These are phyloP conservation scores for Zeuzera pyrina DNA, from an alignment of 2,888 invertebrate species.

Conservation along the genomic window DNA sequence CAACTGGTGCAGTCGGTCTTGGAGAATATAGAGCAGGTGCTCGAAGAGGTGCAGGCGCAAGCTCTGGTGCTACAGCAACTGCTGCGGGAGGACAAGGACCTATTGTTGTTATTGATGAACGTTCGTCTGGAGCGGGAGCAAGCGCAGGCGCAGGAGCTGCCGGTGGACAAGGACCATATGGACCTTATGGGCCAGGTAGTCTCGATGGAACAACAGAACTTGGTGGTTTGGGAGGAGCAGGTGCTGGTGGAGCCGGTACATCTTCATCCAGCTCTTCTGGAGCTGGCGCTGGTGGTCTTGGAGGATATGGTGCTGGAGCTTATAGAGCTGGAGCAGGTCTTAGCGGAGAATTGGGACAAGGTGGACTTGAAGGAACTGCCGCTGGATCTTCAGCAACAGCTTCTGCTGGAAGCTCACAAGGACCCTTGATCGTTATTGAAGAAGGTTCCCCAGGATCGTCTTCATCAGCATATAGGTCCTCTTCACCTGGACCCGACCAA, in stretches of 20 bases:
- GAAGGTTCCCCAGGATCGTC: neutral
- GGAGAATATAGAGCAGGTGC: no score
- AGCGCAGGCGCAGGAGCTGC: slow-evolving; percentile 1
- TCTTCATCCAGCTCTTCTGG: slow-evolving; percentile 4
- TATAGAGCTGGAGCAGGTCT: neutral
- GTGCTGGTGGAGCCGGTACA: slow-evolving; percentile 3
- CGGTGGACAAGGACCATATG: slow-evolving; percentile 5
- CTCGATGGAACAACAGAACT: neutral
- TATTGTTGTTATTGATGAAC: neutral
- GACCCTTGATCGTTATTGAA: neutral
- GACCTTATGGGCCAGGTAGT: slow-evolving; percentile 6
- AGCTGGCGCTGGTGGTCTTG: slow-evolving; percentile 6
- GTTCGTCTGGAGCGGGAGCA: slow-evolving; percentile 2
- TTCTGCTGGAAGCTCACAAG: neutral
- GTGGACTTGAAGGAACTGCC: slow-evolving; percentile 13
- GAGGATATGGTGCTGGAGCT: slow-evolving; percentile 11
- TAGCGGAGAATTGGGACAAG: no score
- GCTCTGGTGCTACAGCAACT: slow-evolving; percentile 1
- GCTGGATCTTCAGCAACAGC: slow-evolving; percentile 4
- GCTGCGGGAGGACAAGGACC: slow-evolving; percentile 2
- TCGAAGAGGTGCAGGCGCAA: neutral
- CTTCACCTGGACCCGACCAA: neutral
- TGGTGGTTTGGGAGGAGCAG: slow-evolving; percentile 5
- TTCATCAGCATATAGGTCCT: neutral
- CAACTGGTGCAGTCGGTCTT: neutral